Evolutionary conservation across 2,113 vertebrate genomes (phyloP), one percentile per base, ranked within the genome.

Genomic region (Trachemys scripta): DNA sequence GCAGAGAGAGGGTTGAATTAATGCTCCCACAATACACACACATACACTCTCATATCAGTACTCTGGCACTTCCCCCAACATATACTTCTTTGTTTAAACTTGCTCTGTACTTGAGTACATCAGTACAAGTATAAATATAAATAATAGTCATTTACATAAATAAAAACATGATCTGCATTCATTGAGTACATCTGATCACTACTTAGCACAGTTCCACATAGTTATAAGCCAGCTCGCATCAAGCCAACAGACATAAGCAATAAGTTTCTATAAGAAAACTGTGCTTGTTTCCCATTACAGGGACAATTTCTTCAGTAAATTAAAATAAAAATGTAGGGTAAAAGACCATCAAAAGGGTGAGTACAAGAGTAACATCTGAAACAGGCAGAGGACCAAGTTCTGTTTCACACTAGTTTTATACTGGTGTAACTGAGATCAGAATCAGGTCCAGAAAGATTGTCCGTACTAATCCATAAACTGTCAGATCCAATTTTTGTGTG

Each of bases 21-120:
- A 10, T n/a, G 65, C n/a, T 22, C 65, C 65, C 65, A 72, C 65
- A 72, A 8, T 19, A 9, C 16, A 35, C 35, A 8, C 16, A 16
- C 31, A 65, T 9, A 16, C 35, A 72, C 19, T 5, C 35, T 4
- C 35, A 22, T n/a, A 69, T 38, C n/a, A 5, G 2, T 38, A 19
- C 35, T 20, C 19, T 38, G 35, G n/a, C 65, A 20, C 9, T 38
- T 38, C 6, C 31, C 14, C n/a, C 65, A 72, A 78, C 10, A 8
- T 9, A 80, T 17, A 92, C 94, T 72, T 45, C 16, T 59, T 31
- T 8, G 29, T 85, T 95, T 95, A 79, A 51, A 85, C 4, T 47
- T 83, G 8, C 17, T 38, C 17, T 8, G 4, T 72, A 49, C 35
- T 51, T n/a, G 24, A 92, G n/a, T 9, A 85, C 93, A 81, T 87